Percentiles rank a stretch among this genome's conserved stretches.
These are phyloP conservation scores for Tachysurus vachellii DNA, from an alignment of 2,113 vertebrate species.

Conservation along the genomic window DNA sequence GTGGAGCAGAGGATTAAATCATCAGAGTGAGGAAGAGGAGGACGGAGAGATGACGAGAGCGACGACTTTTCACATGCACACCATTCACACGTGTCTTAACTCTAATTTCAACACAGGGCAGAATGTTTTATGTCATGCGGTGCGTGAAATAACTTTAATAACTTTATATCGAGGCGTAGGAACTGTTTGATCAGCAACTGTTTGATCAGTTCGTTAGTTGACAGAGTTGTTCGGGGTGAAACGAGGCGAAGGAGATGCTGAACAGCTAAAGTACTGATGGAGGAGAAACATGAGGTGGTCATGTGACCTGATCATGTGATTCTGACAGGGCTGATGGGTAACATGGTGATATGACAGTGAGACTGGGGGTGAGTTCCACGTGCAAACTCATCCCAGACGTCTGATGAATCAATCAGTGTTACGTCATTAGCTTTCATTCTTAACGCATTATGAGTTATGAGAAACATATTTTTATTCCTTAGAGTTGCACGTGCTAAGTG, in stretches of 20 bases:
- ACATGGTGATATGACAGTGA: not conserved
- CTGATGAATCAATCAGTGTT: no score
- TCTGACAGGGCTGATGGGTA: not conserved
- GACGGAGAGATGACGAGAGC: not conserved
- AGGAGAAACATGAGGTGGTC: not conserved
- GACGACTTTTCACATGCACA: not conserved
- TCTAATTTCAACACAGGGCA: not conserved
- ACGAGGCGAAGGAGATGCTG: no score
- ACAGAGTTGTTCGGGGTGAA: no score
- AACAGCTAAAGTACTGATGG: no score
- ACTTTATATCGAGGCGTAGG: no score
- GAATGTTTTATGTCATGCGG: no score
- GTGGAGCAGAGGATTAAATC: constrained; percentile 27
- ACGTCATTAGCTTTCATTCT: not conserved
- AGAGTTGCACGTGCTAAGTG: no score
- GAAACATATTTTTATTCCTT: no score
- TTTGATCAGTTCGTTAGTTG: no score
- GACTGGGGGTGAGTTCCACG: not conserved
- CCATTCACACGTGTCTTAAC: no score
- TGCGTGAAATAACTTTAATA: not conserved
- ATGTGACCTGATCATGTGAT: not conserved
- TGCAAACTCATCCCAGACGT: not conserved
- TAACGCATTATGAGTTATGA: not conserved
- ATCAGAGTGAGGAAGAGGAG: not conserved
- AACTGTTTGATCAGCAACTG: no score